Percentiles rank a stretch among this genome's conserved stretches.
Evolutionary conservation across 2,888 invertebrate genomes (phyloP).

Genomic region (Dolomedes plantarius): DNA sequence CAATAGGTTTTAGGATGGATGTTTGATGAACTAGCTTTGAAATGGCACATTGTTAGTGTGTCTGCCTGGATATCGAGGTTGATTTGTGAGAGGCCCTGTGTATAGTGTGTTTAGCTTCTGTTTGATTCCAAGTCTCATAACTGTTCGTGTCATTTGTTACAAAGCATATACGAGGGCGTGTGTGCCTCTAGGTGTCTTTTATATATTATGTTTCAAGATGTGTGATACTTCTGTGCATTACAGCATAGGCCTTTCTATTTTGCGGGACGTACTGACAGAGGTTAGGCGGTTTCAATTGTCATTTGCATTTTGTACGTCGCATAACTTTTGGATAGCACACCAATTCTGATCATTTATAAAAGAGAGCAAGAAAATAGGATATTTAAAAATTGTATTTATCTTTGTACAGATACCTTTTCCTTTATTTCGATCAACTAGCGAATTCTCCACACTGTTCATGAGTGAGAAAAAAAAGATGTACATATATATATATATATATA

Average conservation of each 20-base stretch:
- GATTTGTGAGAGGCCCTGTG: no score
- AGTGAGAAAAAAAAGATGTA: conserved; percentile 54
- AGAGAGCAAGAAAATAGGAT: conserved; percentile 24
- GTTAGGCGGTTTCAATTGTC: neutral
- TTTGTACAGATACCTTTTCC: conserved; percentile 45
- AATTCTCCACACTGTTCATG: conserved; percentile 6
- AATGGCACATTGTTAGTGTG: no score
- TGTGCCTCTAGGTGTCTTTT: no score
- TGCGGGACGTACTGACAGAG: neutral
- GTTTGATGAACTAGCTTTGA: no score
- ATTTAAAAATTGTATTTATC: conserved; percentile 40
- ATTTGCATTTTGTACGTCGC: neutral
- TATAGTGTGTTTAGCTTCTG: no score
- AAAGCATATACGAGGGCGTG: no score
- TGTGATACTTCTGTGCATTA: no score
- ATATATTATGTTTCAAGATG: no score
- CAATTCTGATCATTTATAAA: neutral
- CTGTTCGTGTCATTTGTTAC: no score
- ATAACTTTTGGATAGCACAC: conserved; percentile 17
- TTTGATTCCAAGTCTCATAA: no score
- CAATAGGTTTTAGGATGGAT: no score
- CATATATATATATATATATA: conserved; percentile 29
- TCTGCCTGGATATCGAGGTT: no score
- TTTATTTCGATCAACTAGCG: conserved; percentile 33
- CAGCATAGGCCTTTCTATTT: neutral